A percentile compares a stretch with the other conserved stretches of the same genome.
These are phyloP conservation scores for Platorchestia sp. DNA, from an alignment of 1,140 invertebrate genomes.

Conservation along the genomic window DNA sequence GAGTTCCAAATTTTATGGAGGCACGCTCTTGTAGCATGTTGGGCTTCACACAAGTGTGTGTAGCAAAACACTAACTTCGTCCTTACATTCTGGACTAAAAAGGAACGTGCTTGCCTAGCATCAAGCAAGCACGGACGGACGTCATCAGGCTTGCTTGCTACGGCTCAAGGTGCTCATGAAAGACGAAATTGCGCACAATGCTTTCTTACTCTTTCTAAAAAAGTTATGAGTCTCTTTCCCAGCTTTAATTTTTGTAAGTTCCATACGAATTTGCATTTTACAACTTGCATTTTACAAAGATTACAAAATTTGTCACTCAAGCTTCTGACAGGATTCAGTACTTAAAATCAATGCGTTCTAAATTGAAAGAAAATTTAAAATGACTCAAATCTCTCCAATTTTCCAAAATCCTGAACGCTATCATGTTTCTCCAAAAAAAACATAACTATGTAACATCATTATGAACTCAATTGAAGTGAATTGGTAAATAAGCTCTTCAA, in stretches of 20 bases:
- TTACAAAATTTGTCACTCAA: too few relatives aligned
- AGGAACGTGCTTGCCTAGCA: not conserved
- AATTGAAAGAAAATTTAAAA: too few relatives aligned
- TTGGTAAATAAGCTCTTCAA: too few relatives aligned
- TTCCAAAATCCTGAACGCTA: too few relatives aligned
- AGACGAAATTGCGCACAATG: not conserved
- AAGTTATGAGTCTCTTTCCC: not conserved
- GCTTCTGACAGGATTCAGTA: too few relatives aligned
- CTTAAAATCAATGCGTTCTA: too few relatives aligned
- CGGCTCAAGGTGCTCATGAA: not conserved
- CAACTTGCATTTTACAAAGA: too few relatives aligned
- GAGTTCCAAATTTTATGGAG: not conserved
- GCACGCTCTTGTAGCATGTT: not conserved
- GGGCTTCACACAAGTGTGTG: not conserved
- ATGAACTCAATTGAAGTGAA: too few relatives aligned
- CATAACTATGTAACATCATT: too few relatives aligned
- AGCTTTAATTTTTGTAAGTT: not conserved
- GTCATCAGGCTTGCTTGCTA: not conserved
- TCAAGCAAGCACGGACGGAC: not conserved
- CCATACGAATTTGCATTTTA: not conserved
- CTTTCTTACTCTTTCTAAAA: not conserved
- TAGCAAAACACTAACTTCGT: not conserved
- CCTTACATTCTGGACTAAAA: not conserved
- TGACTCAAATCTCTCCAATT: too few relatives aligned
- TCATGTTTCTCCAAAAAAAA: too few relatives aligned